These are phyloP conservation scores for Spinibarbus caldwelli DNA, from an alignment of 2,797 vertebrate genomes.

Conservation along the genomic window DNA sequence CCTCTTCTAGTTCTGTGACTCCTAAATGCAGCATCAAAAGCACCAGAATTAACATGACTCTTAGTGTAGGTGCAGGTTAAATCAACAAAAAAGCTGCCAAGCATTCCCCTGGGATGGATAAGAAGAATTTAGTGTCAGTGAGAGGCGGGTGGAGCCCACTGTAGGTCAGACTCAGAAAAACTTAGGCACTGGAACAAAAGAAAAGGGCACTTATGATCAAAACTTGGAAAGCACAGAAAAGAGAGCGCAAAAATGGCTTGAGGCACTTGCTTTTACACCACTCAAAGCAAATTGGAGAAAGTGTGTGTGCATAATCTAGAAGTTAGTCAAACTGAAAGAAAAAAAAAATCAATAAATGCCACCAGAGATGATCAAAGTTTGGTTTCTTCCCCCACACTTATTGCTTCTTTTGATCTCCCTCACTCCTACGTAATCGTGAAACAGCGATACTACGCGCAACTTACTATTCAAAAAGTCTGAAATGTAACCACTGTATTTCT, in stretches of 20 bases:
- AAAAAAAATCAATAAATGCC: constrained; percentile 46
- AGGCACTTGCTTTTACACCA: constrained; percentile 61
- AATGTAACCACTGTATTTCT: background rate
- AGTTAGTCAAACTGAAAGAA: constrained; percentile 58
- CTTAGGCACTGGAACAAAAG: constrained; percentile 75
- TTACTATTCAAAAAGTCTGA: background rate
- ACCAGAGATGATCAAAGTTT: constrained; percentile 57
- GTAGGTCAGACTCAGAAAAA: constrained; percentile 64
- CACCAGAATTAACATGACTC: constrained; percentile 56
- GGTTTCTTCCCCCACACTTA: constrained; percentile 43
- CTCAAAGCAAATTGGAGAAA: constrained; percentile 58
- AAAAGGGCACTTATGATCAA: constrained; percentile 70
- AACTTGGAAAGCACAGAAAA: constrained; percentile 65
- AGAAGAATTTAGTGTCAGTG: constrained; percentile 67
- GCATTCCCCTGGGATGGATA: constrained; percentile 65
- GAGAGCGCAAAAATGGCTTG: constrained; percentile 69
- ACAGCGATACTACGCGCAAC: background rate
- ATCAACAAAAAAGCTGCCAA: constrained; percentile 67
- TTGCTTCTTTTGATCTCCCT: constrained; percentile 47
- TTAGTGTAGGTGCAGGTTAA: constrained; percentile 71
- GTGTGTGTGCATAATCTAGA: constrained; percentile 52
- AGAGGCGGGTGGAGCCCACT: constrained; percentile 70
- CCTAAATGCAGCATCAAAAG: constrained; percentile 61
- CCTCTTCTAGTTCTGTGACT: constrained; percentile 39
- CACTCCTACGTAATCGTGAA: constrained; percentile 32